A percentile compares a stretch with the other conserved stretches of the same genome.
Conservation (phyloP, 1,140 invertebrate genomes). For the Papilio helenus region DNA sequence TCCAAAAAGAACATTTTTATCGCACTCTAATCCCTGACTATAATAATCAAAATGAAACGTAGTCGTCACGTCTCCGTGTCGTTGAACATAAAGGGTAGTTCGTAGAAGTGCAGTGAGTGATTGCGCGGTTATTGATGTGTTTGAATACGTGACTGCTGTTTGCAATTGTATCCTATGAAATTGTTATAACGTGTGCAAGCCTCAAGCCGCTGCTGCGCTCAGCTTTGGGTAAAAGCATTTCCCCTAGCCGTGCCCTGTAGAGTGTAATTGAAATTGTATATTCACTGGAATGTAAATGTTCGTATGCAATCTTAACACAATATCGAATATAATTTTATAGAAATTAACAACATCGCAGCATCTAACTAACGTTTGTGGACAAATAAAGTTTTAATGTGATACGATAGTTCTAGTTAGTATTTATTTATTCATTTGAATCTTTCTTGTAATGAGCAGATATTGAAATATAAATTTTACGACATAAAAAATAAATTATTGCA, state of each 20-base stretch:
- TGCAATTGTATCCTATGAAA: conserved; percentile 31
- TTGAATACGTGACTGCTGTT: conserved; percentile 36
- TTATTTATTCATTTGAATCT: background rate
- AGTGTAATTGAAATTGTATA: conserved; percentile 21
- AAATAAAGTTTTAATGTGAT: background rate
- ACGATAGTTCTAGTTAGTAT: background rate
- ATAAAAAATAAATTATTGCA: too few relatives aligned
- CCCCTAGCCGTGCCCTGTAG: background rate
- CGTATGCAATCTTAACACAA: background rate
- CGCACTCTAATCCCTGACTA: too few relatives aligned
- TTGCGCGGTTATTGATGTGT: conserved; percentile 39
- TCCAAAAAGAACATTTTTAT: too few relatives aligned
- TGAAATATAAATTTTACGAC: too few relatives aligned
- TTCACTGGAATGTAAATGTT: background rate
- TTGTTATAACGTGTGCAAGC: conserved; percentile 30
- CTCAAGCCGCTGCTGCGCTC: background rate
- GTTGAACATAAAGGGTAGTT: background rate
- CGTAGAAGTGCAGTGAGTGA: conserved; percentile 32
- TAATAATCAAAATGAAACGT: background rate
- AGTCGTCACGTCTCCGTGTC: conserved; percentile 19
- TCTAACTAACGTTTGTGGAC: background rate
- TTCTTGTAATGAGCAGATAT: background rate
- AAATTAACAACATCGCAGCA: background rate
- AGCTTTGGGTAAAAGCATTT: conserved; percentile 15
- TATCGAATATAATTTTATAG: background rate